Base-by-base conservation (phyloP, 2,797 vertebrate species). In the Cossypha niveicapilla region DNA sequence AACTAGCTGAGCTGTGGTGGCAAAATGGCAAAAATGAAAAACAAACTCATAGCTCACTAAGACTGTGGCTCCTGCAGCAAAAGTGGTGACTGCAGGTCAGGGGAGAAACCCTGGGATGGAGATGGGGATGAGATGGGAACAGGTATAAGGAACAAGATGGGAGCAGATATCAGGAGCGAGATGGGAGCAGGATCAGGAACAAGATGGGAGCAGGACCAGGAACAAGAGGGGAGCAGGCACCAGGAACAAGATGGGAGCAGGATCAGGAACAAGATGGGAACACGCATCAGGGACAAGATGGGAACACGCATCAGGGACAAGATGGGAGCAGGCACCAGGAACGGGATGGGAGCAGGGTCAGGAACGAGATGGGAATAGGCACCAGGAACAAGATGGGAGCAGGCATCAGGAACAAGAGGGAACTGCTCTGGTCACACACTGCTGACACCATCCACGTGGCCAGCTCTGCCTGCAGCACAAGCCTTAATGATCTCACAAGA, bases 401-500 rank as follows among this genome's bases (percentile, higher is more conserved):
- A 45, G 44, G 21, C 21, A 7, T 7, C 21, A 45, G 21, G 21
- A 4, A 7, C 44, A 23, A 11, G 44, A 66, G 61, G 32, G 56
- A 78, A 3, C 15, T 11, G 42, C 6, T 81, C 30, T 6, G 9
- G 9, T 39, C 58, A 54, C 0, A 0, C 54, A 24, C 35, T 21
- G 57, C 48, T 63, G 57, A 39, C 60, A 61, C 47, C 57, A 78
- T 39, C 42, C n/a, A n/a, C 0, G 1, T 22, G 39, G 41, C 18
- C 56, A 74, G 57, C 62, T 51, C 70, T 84, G 71, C n/a, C 83
- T 34, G 60, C 48, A 63, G 48, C 51, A 5, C 3, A 24, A 60
- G 63, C 51, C 50, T 74, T 51, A 66, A 50, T 27, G 28, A 54
- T 13, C 30, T 71, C 68, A 34, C 53, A 65, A 41, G 21, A n/a